phyloP scores from a whole-genome alignment of 2,888 invertebrate genomes.

The Catonia carolina region DNA sequence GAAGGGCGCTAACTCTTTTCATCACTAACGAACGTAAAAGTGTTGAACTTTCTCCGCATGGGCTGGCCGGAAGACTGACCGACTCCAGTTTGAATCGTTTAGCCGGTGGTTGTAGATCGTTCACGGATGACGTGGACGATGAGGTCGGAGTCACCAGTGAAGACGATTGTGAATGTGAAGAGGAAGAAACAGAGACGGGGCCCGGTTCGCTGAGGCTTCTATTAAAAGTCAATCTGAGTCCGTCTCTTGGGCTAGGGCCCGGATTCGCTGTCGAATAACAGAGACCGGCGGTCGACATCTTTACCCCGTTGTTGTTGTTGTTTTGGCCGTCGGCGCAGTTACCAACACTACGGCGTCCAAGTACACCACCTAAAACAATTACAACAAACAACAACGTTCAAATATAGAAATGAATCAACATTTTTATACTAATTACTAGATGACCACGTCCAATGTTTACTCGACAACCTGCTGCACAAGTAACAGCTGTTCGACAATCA shows the following conservation, averaged over 20 bases:
- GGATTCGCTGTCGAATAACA: neutral
- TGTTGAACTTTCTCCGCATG: conserved; percentile 50
- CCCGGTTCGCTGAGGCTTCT: conserved; percentile 53
- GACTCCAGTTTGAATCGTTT: conserved; percentile 52
- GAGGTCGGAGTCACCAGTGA: neutral
- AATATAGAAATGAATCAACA: no score
- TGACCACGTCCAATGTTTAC: no score
- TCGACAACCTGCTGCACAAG: no score
- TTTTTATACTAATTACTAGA: no score
- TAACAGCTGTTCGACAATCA: no score
- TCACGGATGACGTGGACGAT: conserved; percentile 27
- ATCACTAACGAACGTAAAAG: conserved; percentile 48
- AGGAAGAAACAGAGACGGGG: conserved; percentile 38
- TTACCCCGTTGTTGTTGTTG: neutral
- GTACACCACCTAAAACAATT: no score
- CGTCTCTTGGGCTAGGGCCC: conserved; percentile 42
- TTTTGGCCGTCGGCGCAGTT: no score
- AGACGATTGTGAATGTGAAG: neutral
- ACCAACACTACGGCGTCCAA: no score
- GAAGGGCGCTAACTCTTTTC: conserved; percentile 48
- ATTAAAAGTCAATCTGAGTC: conserved; percentile 51
- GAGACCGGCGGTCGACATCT: neutral
- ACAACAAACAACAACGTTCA: no score
- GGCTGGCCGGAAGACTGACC: conserved; percentile 46
- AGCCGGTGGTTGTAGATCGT: conserved; percentile 38